phyloP scores from a whole-genome alignment of 2,888 invertebrate species.

The Linnaemya vulpina region DNA sequence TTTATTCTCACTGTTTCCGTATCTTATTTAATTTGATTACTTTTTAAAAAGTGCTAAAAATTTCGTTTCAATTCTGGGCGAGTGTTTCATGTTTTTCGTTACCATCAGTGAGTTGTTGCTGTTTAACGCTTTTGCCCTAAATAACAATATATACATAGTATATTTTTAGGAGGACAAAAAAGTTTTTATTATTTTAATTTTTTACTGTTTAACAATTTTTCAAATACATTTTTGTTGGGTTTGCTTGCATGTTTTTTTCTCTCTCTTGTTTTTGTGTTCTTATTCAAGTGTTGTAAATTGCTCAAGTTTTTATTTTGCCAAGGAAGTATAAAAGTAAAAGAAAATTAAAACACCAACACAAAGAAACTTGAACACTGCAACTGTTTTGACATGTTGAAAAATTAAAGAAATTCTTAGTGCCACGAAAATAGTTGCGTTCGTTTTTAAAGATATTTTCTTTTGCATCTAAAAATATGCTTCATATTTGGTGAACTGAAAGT shows the following conservation, averaged over 20 bases:
- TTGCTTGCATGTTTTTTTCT: background rate
- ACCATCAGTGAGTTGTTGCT: background rate
- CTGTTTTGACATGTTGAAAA: constrained; percentile 51
- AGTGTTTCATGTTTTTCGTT: background rate
- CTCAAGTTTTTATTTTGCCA: constrained; percentile 33
- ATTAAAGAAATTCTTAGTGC: constrained; percentile 16
- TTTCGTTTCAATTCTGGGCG: background rate
- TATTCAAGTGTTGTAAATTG: constrained; percentile 36
- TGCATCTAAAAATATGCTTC: background rate
- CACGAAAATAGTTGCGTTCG: background rate
- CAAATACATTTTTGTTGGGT: background rate
- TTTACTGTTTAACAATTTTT: background rate
- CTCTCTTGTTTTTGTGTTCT: background rate
- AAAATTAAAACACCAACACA: constrained; percentile 2
- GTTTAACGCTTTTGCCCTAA: background rate
- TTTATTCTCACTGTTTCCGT: background rate
- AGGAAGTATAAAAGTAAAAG: background rate
- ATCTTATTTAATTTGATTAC: constrained; percentile 13
- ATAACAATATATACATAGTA: constrained; percentile 6
- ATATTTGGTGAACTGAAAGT: too few relatives aligned
- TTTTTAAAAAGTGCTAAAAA: constrained; percentile 22
- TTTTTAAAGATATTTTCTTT: background rate
- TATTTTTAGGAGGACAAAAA: constrained; percentile 34
- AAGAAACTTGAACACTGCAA: background rate
- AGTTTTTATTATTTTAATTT: constrained; percentile 14